Evolutionary conservation across 1,140 invertebrate species (phyloP).

Genomic region (Megalopta genalis): DNA sequence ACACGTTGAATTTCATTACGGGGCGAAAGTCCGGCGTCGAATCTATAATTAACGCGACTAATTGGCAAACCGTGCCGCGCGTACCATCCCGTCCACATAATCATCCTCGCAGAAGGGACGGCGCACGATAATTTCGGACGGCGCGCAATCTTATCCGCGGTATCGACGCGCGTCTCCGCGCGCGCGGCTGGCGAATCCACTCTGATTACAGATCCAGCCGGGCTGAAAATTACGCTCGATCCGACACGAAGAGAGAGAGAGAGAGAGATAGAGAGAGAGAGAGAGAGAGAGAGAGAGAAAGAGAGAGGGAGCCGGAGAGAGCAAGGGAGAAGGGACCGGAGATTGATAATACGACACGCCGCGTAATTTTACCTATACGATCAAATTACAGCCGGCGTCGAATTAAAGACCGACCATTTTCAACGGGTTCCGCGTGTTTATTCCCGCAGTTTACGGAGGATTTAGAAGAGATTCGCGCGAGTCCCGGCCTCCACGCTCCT

Average conservation of each 20-base stretch:
- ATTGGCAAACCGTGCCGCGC: slow-evolving; percentile 19
- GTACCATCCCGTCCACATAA: not conserved
- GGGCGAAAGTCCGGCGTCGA: not conserved
- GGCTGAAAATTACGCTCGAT: slow-evolving; percentile 33
- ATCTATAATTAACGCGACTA: slow-evolving; percentile 34
- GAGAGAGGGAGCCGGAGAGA: too few species aligned
- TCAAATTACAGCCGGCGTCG: slow-evolving; percentile 44
- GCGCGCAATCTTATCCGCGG: slow-evolving; percentile 10
- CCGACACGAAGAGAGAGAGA: too few species aligned
- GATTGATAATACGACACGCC: slow-evolving; percentile 23
- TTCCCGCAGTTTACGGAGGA: slow-evolving; percentile 9
- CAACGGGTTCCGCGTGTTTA: slow-evolving; percentile 29
- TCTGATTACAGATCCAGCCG: slow-evolving; percentile 36
- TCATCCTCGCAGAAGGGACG: not conserved
- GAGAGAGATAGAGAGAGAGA: too few species aligned
- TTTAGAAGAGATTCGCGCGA: slow-evolving; percentile 5
- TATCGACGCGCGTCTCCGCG: slow-evolving; percentile 16
- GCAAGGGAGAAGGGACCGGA: not conserved
- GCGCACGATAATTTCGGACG: slow-evolving; percentile 16
- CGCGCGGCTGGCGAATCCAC: slow-evolving; percentile 15
- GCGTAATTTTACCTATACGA: slow-evolving; percentile 44
- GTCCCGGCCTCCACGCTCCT: too few species aligned
- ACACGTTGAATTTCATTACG: slow-evolving; percentile 11
- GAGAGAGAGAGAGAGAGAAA: too few species aligned
- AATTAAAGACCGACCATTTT: slow-evolving; percentile 37